phyloP scores from a whole-genome alignment of 1,140 invertebrate genomes.

The Danaus plexippus region DNA sequence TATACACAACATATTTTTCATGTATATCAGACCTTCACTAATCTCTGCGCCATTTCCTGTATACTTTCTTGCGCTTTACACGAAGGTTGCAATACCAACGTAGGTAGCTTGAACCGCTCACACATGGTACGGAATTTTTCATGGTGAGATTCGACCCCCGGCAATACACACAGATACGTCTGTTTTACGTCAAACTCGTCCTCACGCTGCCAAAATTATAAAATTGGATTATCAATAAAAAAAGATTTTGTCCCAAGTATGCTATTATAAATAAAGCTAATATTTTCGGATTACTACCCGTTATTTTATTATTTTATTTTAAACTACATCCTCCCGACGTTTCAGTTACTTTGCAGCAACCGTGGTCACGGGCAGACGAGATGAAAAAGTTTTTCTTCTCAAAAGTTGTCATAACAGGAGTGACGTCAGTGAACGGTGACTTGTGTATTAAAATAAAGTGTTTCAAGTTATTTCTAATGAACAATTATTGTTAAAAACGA shows the following conservation, averaged over 20 bases:
- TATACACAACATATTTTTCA: neutral
- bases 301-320: no score
- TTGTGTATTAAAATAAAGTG: no score
- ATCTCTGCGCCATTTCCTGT: conserved; percentile 24
- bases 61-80: conserved; percentile 25
- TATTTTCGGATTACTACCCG: no score
- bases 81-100: conserved; percentile 32
- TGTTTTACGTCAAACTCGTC: conserved; percentile 36
- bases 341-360: neutral
- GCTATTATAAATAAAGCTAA: no score
- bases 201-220: conserved; percentile 21
- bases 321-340: neutral
- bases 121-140: conserved; percentile 27
- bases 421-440: no score
- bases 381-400: no score
- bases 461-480: no score
- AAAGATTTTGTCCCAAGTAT: no score
- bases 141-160: conserved; percentile 37
- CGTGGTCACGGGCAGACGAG: no score
- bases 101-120: conserved; percentile 32
- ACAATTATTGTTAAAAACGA: neutral
- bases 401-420: no score
- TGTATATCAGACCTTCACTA: conserved; percentile 21
- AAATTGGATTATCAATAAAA: no score
- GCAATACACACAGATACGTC: conserved; percentile 34